A percentile compares a stretch with the other conserved stretches of the same genome.
Evolutionary conservation across 2,113 vertebrate species (phyloP).

Genomic region (Oxyura jamaicensis): DNA sequence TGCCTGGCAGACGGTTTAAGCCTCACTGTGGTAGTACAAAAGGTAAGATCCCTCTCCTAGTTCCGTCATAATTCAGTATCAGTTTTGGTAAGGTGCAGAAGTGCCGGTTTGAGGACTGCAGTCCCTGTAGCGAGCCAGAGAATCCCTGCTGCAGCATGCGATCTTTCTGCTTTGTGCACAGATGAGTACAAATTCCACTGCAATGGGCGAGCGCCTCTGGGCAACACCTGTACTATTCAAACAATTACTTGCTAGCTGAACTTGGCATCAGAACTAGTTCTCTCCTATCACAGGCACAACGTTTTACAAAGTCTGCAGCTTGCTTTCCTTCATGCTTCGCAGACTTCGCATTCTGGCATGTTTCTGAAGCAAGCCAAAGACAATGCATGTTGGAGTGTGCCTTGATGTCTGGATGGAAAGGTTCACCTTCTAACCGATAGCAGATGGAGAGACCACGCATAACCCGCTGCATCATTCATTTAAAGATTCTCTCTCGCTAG

Average conservation of each 20-base stretch:
- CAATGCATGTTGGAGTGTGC: neutral
- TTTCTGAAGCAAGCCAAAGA: slow-evolving; percentile 18
- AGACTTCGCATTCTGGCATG: neutral
- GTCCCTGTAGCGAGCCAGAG: neutral
- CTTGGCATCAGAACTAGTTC: neutral
- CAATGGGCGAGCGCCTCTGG: neutral
- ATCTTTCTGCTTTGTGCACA: neutral
- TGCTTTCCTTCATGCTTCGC: neutral
- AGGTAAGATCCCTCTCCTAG: neutral
- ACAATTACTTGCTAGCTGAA: neutral
- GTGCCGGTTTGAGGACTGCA: neutral
- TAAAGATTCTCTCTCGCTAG: neutral
- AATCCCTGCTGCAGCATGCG: neutral
- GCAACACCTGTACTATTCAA: neutral
- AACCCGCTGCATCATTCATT: neutral
- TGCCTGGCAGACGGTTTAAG: neutral
- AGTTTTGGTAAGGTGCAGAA: neutral
- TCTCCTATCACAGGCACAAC: neutral
- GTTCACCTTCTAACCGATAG: slow-evolving; percentile 5
- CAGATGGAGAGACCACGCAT: neutral
- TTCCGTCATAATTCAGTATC: neutral
- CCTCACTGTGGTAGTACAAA: neutral
- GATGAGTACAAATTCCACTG: neutral
- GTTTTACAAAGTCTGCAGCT: neutral
- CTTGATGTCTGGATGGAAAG: neutral